These are phyloP conservation scores for Pogonomyrmex californicus DNA, from an alignment of 1,140 invertebrate genomes.

Conservation along the genomic window DNA sequence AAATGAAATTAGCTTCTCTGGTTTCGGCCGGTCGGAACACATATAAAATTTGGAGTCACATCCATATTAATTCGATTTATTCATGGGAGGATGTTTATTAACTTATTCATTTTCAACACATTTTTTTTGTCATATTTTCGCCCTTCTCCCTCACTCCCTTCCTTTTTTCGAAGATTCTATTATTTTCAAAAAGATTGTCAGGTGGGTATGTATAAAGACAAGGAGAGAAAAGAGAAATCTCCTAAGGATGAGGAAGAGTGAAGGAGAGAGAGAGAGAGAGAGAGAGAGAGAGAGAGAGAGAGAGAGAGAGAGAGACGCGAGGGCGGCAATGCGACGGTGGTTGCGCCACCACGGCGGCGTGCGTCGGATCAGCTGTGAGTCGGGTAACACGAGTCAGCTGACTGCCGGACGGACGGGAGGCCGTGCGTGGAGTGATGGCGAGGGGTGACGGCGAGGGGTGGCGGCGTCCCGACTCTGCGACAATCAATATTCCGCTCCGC, in stretches of 20 bases:
- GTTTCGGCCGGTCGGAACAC: neutral
- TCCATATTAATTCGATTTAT: conserved; percentile 6
- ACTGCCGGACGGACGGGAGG: conserved; percentile 70
- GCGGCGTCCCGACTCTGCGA: conserved; percentile 75
- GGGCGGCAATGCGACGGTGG: conserved; percentile 79
- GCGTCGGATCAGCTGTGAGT: conserved; percentile 81
- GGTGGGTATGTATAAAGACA: neutral
- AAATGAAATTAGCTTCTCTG: conserved; percentile 2
- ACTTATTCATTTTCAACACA: neutral
- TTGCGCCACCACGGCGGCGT: conserved; percentile 79
- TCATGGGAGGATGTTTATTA: neutral
- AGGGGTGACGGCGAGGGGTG: too few species aligned
- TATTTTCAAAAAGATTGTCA: neutral
- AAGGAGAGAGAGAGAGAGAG: neutral
- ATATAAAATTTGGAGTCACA: neutral
- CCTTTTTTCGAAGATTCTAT: neutral
- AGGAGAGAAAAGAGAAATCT: neutral
- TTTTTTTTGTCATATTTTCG: neutral
- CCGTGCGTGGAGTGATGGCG: conserved; percentile 33
- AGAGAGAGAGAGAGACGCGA: conserved; percentile 14
- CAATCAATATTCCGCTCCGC: conserved; percentile 79
- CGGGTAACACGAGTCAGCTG: conserved; percentile 83
- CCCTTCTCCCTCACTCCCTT: neutral
- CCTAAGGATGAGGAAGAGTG: neutral
- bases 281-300: neutral